Base-by-base conservation (phyloP, 23 tunicate species). In the Diplosoma virens region DNA sequence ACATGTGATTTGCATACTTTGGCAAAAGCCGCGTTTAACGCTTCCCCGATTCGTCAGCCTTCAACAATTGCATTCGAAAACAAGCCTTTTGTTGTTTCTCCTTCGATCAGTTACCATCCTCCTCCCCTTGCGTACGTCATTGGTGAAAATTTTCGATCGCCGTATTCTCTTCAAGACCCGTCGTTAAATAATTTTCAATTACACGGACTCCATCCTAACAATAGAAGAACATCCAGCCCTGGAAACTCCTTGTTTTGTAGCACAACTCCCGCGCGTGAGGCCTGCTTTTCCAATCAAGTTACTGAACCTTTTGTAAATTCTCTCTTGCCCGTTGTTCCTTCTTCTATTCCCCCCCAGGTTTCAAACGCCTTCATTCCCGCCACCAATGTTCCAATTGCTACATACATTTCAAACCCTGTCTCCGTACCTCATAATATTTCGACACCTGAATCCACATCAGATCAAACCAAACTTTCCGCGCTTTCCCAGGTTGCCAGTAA, bases 401-500 rank as follows among this genome's bases (percentile, higher is more conserved):
- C 9, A 41, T 41, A 7, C 50, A 7, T 41, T 41, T 41, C 14
- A 41, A 41, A 41, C 14, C 69, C 69, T 3, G 35, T 16, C 34
- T 22, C 69, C n/a, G 9, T 6, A 3, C 21, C 35, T 27, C 34
- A 27, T 4, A 2, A 27, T 22, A 5, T 6, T 29, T 9, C 21
- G 3, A 7, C 9, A 27, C 35, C 7, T 17, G 58, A 18, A 1
- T 24, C 14, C 41, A 0, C 65, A 2, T 25, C 21, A 25, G 33
- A 73, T 21, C 28, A 32, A 30, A 59, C 27, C 64, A 67, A 67
- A 1, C 53, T 80, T 47, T 80, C 84, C 0, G 53, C 84, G 32
- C 48, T 80, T 14, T 80, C 84, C 26, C 37, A 68, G 41, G 84
- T 80, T 7, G 84, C 84, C 24, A 80, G 75, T 26, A n/a, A n/a